Evolutionary conservation across 2,888 invertebrate species (phyloP), one percentile per base, ranked within the genome.

Genomic region (Empis stercorea): DNA sequence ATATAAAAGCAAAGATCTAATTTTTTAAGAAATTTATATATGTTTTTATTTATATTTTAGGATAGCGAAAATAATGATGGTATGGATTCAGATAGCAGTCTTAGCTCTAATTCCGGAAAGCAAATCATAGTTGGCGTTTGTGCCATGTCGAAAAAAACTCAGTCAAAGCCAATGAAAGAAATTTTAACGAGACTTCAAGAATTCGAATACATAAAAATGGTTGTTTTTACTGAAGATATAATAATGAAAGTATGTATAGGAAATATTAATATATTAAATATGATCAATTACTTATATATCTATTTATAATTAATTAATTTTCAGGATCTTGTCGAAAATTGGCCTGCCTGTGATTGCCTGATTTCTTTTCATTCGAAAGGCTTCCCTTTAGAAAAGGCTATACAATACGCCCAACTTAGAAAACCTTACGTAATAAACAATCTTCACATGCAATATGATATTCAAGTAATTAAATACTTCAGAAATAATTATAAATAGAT

Each of bases 131-230:
- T 99, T 59, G 99, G 99, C 52, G 87, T 99, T 50, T 99, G 99
- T 75, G 97, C 99, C 56, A 99, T 99, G 99, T 87, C 91, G 62
- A 97, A 99, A 73, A 99, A 99, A 72, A 94, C 96, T 34, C 89
- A 93, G 65, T 95, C 96, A 54, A 97, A 96, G 71, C 99, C 99
- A 13, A 99, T 99, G 99, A 88, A 88, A 64, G 97, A 97, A 72
- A 99, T 99, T 59, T 78, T 99, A 48, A 91, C 88, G 2, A 78
- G 97, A 34, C 79, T 99, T 49, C 87, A 93, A 60, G 95, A 96
- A 70, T 97, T 96, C 67, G 93, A 95, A 68, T 94, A 91, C 69
- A 87, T 95, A 62, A 87, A 89, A 73, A 87, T 94, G 71, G 76
- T 89, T 47, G 89, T 97, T 54, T 97, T 99, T 72, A 83, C 88